Evolutionary conservation across 2,888 invertebrate genomes (phyloP).

Genomic region (Dinocampus coccinellae): DNA sequence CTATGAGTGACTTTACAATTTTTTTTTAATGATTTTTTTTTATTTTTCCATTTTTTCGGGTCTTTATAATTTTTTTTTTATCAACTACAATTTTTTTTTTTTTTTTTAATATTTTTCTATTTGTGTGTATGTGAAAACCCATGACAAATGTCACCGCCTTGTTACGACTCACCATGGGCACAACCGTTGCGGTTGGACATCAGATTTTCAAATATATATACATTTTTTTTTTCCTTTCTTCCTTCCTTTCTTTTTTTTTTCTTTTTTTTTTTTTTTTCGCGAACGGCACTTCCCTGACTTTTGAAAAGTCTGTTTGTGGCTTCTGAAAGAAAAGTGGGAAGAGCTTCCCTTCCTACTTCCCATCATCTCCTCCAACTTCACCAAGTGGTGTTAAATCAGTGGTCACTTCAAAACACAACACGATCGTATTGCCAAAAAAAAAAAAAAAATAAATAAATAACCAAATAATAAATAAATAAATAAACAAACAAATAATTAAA

Average conservation of each 20-base stretch:
- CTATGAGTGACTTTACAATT: too few relatives aligned
- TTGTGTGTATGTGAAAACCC: background rate
- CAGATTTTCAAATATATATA: conserved; percentile 46
- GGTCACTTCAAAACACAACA: conserved; percentile 10
- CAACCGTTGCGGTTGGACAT: conserved; percentile 52
- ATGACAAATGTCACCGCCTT: conserved; percentile 32
- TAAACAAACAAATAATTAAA: too few relatives aligned
- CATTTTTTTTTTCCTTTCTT: background rate
- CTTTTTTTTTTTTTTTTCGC: conserved; percentile 36
- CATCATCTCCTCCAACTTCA: too few relatives aligned
- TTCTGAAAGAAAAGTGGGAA: conserved; percentile 52
- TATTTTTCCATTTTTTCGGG: background rate
- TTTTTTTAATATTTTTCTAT: conserved; percentile 4
- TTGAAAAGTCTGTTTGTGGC: conserved; percentile 50
- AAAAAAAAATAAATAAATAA: background rate
- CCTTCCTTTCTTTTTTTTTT: too few relatives aligned
- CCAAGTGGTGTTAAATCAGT: conserved; percentile 61
- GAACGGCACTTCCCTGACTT: conserved; percentile 32
- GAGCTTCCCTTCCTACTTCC: too few relatives aligned
- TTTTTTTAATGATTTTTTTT: background rate
- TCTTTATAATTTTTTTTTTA: too few relatives aligned
- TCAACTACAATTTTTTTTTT: background rate
- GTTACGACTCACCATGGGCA: conserved; percentile 14
- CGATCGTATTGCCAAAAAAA: background rate
- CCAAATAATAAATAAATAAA: background rate